Evolutionary conservation across 1,140 invertebrate genomes (phyloP).

Genomic region (Drosophila nigromelanica): DNA sequence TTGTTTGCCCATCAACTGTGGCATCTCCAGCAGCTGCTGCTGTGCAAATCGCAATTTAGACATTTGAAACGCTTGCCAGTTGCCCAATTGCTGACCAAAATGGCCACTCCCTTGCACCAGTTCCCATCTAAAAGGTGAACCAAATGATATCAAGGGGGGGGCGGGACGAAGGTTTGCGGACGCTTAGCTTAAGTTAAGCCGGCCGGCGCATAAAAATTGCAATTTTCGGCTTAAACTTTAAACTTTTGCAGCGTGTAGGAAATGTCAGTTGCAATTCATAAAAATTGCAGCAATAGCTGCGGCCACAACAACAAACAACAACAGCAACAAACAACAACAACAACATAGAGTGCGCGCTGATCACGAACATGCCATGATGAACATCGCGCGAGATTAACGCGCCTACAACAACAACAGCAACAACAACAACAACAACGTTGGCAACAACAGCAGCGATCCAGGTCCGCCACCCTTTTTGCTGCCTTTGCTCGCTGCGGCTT

Average conservation of each 20-base stretch:
- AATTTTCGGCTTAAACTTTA: constrained; percentile 74
- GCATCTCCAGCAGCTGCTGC: constrained; percentile 18
- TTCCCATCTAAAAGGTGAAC: constrained; percentile 56
- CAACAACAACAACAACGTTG: constrained; percentile 1
- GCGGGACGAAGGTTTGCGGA: not conserved
- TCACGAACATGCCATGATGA: constrained; percentile 76
- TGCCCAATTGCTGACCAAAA: constrained; percentile 58
- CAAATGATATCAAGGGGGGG: constrained; percentile 39
- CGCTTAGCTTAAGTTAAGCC: constrained; percentile 27
- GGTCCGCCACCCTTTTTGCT: constrained; percentile 11
- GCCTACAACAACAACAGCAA: constrained; percentile 40
- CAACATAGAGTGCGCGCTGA: constrained; percentile 50
- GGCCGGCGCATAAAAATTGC: constrained; percentile 60
- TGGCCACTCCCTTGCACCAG: constrained; percentile 62
- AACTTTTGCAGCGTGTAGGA: constrained; percentile 58
- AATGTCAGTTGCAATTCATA: constrained; percentile 21
- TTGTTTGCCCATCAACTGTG: not conserved
- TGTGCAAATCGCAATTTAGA: constrained; percentile 57
- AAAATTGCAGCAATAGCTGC: constrained; percentile 14
- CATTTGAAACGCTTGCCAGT: constrained; percentile 33
- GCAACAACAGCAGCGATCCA: not conserved
- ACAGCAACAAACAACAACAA: constrained; percentile 36
- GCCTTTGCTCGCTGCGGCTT: constrained; percentile 2
- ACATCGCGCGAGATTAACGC: constrained; percentile 74
- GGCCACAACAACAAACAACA: constrained; percentile 63